A percentile compares a stretch with the other conserved stretches of the same genome.
These are phyloP conservation scores for Dinomys branickii DNA, from an alignment of 2,113 vertebrate species.

Conservation along the genomic window DNA sequence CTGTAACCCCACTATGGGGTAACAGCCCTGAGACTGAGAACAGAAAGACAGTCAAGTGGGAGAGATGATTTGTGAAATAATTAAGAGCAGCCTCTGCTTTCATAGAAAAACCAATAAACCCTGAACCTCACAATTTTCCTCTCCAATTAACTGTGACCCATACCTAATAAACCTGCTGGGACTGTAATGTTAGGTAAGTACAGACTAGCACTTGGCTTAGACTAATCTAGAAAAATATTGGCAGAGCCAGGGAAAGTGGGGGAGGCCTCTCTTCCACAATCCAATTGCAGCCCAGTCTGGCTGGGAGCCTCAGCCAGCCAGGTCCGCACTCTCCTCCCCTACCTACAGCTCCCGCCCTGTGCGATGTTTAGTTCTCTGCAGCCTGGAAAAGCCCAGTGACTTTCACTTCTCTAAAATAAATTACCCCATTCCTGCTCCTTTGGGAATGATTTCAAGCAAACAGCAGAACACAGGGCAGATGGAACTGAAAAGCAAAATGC, in stretches of 20 bases:
- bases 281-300: neutral
- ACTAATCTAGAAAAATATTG: constrained; percentile 59
- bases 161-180: constrained; percentile 68
- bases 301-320: neutral
- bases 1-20: neutral
- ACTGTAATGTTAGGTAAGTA: constrained; percentile 57
- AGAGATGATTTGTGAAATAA: constrained; percentile 64
- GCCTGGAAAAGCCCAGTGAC: neutral
- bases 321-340: neutral
- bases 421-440: neutral
- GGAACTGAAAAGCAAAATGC: neutral
- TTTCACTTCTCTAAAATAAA: constrained; percentile 35
- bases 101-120: constrained; percentile 75
- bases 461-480: neutral
- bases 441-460: constrained; percentile 27
- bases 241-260: neutral
- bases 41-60: neutral
- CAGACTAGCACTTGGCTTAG: constrained; percentile 57
- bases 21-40: neutral
- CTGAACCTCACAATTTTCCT: constrained; percentile 72
- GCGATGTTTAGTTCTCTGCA: neutral
- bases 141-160: constrained; percentile 74
- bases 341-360: neutral
- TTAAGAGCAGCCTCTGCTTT: constrained; percentile 70
- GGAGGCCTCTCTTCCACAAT: neutral